Evolutionary conservation across 1,140 invertebrate species (phyloP), one percentile per base, ranked within the genome.

Genomic region (Euglossa dilemma): DNA sequence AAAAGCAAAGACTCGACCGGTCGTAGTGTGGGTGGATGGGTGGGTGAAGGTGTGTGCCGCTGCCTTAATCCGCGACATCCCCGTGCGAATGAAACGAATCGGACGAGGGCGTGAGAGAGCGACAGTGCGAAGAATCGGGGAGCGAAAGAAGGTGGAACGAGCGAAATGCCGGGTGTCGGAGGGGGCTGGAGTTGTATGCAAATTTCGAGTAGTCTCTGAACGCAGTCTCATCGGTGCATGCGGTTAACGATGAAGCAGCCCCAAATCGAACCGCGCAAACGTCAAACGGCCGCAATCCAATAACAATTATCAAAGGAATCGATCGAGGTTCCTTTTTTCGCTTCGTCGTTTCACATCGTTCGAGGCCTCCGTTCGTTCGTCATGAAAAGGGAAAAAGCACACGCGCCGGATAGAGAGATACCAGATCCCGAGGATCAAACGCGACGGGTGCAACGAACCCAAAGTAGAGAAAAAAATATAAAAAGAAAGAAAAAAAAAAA

Each of bases 311-410:
- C 23, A 45, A 25, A 52, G 63, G 25, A 45, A 77, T 82, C 66
- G 66, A 81, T 83, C 70, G 80, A 25, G 57, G 45, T 63, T 56
- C 36, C 7, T 52, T 70, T 69, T 78, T 54, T 83, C 72, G 72
- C 61, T 76, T 76, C 71, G 80, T 74, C 71, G 79, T 81, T 82
- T 82, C 80, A 43, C 73, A 16, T 77, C 66, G 74, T 70, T 36
- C 80, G 80, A 61, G 80, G 64, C 54, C 56, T 78, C 64, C 64
- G 80, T 77, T 78, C 74, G 80, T 69, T 83, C 74, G 80, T 78
- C 56, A 67, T 77, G 72, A 63, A 64, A 54, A 50, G 18, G 28
- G 18, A 20, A 18, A 9, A 11, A 45, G 12, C 50, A n/a, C 43
- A 8, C 79, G 78, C 70, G 50, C 11, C n/a, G 36, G 47, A 80